Evolutionary conservation across 2,797 vertebrate genomes (phyloP), one percentile per base, ranked within the genome.

Genomic region (Ctenopoma kingsleyae): DNA sequence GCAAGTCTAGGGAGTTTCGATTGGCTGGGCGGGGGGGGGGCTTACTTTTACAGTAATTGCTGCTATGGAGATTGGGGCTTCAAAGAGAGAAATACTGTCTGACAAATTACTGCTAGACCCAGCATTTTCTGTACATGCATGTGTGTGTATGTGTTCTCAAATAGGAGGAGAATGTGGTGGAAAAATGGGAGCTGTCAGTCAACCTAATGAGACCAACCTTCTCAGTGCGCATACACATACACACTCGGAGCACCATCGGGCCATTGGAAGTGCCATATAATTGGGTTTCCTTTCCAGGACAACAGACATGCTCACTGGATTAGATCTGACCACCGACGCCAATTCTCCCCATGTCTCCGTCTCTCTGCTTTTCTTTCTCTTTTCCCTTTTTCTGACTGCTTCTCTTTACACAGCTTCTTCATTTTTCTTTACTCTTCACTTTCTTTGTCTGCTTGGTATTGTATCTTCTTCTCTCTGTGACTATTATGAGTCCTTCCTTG

Each of bases 281-380:
- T 95, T 95, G 93, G 90, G 92, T 94, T 94, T 94, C 89, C 90
- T 93, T 92, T 94, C 91, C 91, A 93, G 90, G 91, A 93, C 93
- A 92, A 93, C 90, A 90, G 93, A 90, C 93, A 91, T 89, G 89
- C 89, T 89, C 89, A 85, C 79, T 90, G 91, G 90, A 92, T 91
- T 89, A 91, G 86, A 93, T 93, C 89, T 90, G 91, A 92, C 86
- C 89, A 86, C 72, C 80, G 88, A 87, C 87, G 84, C 87, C 89
- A 87, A 82, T 87, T 90, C 81, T 77, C 76, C 82, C 84, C 71
- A 78, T 74, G 71, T 76, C 87, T 87, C 77, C 66, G 27, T 78
- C 70, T 76, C 74, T 76, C 65, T 76, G 67, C 67, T 85, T 83
- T 63, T 78, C 63, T 56, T 61, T 69, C 67, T 76, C 43, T 61